Evolutionary conservation across 1,140 invertebrate species (phyloP).

Genomic region (Diorhabda sublineata): DNA sequence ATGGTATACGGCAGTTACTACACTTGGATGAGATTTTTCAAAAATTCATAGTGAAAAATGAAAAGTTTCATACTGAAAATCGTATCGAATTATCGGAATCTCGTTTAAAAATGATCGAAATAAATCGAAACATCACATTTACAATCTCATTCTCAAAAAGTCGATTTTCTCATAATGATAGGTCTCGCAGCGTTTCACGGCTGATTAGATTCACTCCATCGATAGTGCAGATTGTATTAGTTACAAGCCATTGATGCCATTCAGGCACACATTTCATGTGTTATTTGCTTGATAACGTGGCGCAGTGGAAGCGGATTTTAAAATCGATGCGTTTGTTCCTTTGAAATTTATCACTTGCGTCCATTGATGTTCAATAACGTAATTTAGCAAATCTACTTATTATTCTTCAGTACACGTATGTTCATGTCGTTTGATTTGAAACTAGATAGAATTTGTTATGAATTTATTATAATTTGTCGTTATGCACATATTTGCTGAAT

Average conservation of each 20-base stretch:
- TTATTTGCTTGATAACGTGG: constrained; percentile 27
- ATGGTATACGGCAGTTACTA: too few relatives aligned
- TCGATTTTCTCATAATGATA: constrained; percentile 19
- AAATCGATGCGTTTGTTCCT: constrained; percentile 15
- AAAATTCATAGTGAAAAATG: too few relatives aligned
- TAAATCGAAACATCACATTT: constrained; percentile 4
- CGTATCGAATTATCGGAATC: too few relatives aligned
- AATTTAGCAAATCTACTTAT: not conserved
- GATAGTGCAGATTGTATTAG: constrained; percentile 31
- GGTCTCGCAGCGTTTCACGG: constrained; percentile 27
- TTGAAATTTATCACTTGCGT: constrained; percentile 7
- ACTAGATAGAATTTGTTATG: not conserved
- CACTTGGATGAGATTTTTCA: too few relatives aligned
- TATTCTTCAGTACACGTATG: not conserved
- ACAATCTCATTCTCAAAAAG: constrained; percentile 8
- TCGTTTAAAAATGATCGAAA: too few relatives aligned
- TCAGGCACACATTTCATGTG: constrained; percentile 29
- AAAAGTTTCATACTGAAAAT: too few relatives aligned
- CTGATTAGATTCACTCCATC: constrained; percentile 31
- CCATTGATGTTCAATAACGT: not conserved
- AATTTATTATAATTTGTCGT: too few relatives aligned
- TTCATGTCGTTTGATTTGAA: not conserved
- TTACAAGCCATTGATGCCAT: constrained; percentile 31
- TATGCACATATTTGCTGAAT: too few relatives aligned
- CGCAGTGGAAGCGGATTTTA: constrained; percentile 8